phyloP scores from a whole-genome alignment of 2,113 vertebrate genomes.

The Sebastes fasciatus region DNA sequence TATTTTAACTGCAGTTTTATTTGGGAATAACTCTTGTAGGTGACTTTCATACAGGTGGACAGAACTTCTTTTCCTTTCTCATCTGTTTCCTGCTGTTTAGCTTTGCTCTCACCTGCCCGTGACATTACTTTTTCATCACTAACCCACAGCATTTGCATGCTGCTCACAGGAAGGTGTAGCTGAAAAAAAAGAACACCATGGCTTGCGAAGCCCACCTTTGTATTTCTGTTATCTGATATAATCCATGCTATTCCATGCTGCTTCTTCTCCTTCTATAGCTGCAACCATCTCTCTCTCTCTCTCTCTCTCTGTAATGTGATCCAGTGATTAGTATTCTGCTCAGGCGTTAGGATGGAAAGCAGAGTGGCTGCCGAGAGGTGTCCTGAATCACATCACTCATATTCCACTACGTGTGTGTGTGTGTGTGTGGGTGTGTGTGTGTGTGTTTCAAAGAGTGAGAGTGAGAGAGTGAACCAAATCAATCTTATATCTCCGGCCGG shows the following conservation, averaged over 20 bases:
- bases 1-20: not conserved
- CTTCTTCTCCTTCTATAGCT: slow-evolving; percentile 58
- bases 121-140: slow-evolving; percentile 60
- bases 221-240: slow-evolving; percentile 72
- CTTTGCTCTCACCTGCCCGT: slow-evolving; percentile 52
- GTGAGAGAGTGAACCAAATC: slow-evolving; percentile 70
- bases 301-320: slow-evolving; percentile 76
- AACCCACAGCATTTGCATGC: slow-evolving; percentile 61
- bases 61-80: slow-evolving; percentile 18
- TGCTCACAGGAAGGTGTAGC: slow-evolving; percentile 64
- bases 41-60: slow-evolving; percentile 37
- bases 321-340: slow-evolving; percentile 83
- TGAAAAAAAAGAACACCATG: slow-evolving; percentile 17
- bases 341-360: slow-evolving; percentile 80
- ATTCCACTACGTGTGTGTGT: slow-evolving; percentile 60
- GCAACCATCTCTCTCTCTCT: slow-evolving; percentile 45
- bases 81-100: slow-evolving; percentile 52
- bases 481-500: slow-evolving; percentile 74
- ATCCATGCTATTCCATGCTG: slow-evolving; percentile 61
- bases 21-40: not conserved
- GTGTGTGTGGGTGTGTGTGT: slow-evolving; percentile 44
- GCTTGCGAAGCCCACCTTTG: slow-evolving; percentile 57
- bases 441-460: slow-evolving; percentile 49
- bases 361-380: slow-evolving; percentile 83
- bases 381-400: slow-evolving; percentile 84